Evolutionary conservation across 2,888 invertebrate genomes (phyloP).

Genomic region (Pediacus dermestoides): DNA sequence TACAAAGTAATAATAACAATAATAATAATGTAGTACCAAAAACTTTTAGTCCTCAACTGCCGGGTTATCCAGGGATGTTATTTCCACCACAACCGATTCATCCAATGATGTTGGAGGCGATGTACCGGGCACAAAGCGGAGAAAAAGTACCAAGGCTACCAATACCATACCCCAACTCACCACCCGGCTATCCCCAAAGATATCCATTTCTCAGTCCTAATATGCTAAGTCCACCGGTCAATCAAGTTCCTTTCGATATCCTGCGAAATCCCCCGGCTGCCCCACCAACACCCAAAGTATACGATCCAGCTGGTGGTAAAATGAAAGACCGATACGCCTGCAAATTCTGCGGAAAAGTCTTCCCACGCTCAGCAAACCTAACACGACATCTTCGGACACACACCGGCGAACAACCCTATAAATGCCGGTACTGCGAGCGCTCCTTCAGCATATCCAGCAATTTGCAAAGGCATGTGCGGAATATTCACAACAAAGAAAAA

Average conservation of each 20-base stretch:
- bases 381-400: slow-evolving; percentile 96
- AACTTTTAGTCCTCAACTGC: slow-evolving; percentile 44
- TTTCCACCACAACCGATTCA: slow-evolving; percentile 63
- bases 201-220: slow-evolving; percentile 51
- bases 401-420: slow-evolving; percentile 97
- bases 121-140: slow-evolving; percentile 58
- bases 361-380: slow-evolving; percentile 94
- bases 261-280: slow-evolving; percentile 45
- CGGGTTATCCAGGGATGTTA: slow-evolving; percentile 51
- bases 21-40: slow-evolving; percentile 35
- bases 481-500: slow-evolving; percentile 98
- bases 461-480: slow-evolving; percentile 94
- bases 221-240: slow-evolving; percentile 49
- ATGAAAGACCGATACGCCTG: slow-evolving; percentile 91
- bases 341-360: slow-evolving; percentile 96
- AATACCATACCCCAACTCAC: slow-evolving; percentile 56
- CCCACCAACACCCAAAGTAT: slow-evolving; percentile 43
- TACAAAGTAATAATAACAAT: slow-evolving; percentile 28
- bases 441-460: slow-evolving; percentile 99
- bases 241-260: slow-evolving; percentile 59
- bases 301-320: slow-evolving; percentile 57
- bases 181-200: slow-evolving; percentile 47
- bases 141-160: slow-evolving; percentile 60
- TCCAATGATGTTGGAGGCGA: slow-evolving; percentile 69
- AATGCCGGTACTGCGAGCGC: slow-evolving; percentile 97